Evolutionary conservation across 2,113 vertebrate genomes (phyloP).

Genomic region (Xiphophorus hellerii): DNA sequence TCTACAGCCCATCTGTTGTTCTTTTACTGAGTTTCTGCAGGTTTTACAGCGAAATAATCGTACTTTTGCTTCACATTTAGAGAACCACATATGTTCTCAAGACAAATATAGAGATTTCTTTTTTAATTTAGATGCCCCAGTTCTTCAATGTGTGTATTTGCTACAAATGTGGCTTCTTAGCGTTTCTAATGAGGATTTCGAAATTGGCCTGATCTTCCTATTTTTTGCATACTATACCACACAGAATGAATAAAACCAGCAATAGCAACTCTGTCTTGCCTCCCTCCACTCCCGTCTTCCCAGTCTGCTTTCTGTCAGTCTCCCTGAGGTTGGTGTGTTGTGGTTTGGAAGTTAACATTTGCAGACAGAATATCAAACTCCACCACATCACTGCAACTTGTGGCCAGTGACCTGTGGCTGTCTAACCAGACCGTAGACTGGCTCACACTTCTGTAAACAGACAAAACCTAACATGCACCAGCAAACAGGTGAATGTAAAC

Average conservation of each 20-base stretch:
- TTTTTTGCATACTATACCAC: conserved; percentile 4
- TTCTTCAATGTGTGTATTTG: conserved; percentile 6
- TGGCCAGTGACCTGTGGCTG: conserved; percentile 54
- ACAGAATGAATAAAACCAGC: conserved; percentile 19
- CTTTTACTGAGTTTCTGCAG: conserved; percentile 40
- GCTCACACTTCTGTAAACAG: conserved; percentile 50
- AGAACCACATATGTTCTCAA: conserved; percentile 7
- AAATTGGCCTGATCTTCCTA: conserved; percentile 14
- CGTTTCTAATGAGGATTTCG: not conserved
- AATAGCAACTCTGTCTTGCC: conserved; percentile 7
- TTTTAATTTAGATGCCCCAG: conserved; percentile 11
- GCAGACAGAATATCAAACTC: conserved; percentile 57
- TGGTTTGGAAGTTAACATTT: conserved; percentile 62
- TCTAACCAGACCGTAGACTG: conserved; percentile 47
- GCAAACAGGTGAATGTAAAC: conserved; percentile 9
- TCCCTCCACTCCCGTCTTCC: conserved; percentile 11
- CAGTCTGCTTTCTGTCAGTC: conserved; percentile 56
- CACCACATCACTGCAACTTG: conserved; percentile 48
- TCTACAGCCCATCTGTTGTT: conserved; percentile 51
- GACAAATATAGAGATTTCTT: conserved; percentile 1
- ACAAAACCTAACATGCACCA: conserved; percentile 41
- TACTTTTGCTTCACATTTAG: conserved; percentile 23
- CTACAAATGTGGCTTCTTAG: not conserved
- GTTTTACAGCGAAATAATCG: conserved; percentile 17
- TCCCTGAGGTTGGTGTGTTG: conserved; percentile 61